These are phyloP conservation scores for Pterocles gutturalis DNA, from an alignment of 2,113 vertebrate genomes.

Conservation along the genomic window DNA sequence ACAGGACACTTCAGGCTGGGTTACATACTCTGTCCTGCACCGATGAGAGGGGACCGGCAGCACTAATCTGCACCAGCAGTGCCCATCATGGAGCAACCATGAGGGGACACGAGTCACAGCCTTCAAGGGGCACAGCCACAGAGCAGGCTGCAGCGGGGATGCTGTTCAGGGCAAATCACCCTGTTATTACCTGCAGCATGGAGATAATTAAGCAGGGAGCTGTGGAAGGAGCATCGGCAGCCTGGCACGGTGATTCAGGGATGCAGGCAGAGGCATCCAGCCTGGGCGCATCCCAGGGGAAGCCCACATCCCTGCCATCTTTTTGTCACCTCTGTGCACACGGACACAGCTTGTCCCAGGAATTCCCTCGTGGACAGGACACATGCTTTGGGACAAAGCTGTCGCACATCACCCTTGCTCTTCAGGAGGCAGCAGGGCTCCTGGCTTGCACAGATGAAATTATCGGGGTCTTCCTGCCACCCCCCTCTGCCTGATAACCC, in stretches of 20 bases:
- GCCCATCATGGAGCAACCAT: neutral
- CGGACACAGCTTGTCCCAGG: neutral
- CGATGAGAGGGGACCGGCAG: neutral
- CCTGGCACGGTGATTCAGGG: neutral
- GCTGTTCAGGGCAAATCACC: neutral
- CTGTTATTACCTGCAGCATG: neutral
- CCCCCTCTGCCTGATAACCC: neutral
- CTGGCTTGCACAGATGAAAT: rapidly evolving
- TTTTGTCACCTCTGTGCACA: neutral
- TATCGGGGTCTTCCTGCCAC: neutral
- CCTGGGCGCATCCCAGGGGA: rapidly evolving
- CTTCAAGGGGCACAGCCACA: neutral
- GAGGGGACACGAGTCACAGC: neutral
- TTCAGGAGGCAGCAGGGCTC: neutral
- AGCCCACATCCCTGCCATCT: neutral
- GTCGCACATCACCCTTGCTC: rapidly evolving
- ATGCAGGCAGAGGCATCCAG: neutral
- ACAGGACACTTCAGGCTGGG: neutral
- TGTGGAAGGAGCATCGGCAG: neutral
- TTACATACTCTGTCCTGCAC: neutral
- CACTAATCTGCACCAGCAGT: neutral
- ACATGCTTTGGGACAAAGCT: neutral
- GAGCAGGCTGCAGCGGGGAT: neutral
- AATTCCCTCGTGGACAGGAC: neutral
- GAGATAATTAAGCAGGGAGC: neutral